Percentiles rank a stretch among this genome's conserved stretches.
Evolutionary conservation across 1,140 invertebrate species (phyloP).

Genomic region (Eurosta solidaginis): DNA sequence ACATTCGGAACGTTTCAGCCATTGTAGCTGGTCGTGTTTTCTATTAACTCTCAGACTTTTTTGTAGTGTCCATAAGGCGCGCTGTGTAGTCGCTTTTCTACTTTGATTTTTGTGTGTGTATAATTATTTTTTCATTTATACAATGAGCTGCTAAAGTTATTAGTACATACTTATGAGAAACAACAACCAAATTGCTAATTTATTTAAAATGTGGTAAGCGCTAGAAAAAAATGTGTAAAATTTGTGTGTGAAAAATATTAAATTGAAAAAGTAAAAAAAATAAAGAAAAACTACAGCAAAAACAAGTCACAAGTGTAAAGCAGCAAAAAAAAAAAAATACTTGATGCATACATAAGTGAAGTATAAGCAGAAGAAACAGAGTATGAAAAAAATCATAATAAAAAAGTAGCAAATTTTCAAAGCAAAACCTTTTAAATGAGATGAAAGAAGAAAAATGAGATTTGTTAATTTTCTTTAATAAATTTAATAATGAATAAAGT

Average conservation of each 20-base stretch:
- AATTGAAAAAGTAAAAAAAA: not conserved
- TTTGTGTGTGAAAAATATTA: not conserved
- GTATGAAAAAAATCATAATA: slow-evolving; percentile 4
- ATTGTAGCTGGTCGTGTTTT: slow-evolving; percentile 12
- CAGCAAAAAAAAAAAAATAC: not conserved
- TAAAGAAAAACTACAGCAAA: not conserved
- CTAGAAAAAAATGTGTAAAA: not conserved
- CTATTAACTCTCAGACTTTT: not conserved
- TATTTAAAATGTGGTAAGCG: not conserved
- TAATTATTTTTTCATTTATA: not conserved
- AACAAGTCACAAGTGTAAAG: not conserved
- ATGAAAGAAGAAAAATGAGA: slow-evolving; percentile 3
- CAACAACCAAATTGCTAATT: not conserved
- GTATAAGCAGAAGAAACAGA: not conserved
- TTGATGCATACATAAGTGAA: not conserved
- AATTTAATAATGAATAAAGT: too few relatives aligned
- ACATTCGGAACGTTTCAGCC: slow-evolving; percentile 20
- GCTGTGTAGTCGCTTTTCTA: not conserved
- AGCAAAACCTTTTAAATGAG: slow-evolving; percentile 19
- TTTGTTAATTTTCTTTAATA: not conserved
- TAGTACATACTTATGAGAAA: too few relatives aligned
- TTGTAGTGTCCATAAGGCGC: not conserved
- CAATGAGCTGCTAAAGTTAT: not conserved
- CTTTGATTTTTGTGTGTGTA: not conserved
- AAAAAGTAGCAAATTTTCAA: slow-evolving; percentile 27